phyloP scores from a whole-genome alignment of 2,113 vertebrate genomes.

The Hydrolagus affinis region DNA sequence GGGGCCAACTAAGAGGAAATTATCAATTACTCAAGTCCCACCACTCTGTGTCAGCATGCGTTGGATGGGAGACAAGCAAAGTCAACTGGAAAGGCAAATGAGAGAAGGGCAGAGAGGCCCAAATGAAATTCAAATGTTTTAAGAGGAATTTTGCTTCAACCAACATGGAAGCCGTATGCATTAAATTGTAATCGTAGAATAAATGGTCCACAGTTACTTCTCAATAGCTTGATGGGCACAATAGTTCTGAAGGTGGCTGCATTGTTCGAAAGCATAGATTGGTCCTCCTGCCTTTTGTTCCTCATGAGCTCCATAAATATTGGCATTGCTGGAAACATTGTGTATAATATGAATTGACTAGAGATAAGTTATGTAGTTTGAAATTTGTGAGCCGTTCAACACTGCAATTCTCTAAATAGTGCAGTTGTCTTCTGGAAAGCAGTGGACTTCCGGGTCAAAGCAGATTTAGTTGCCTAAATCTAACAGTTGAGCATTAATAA shows the following conservation, averaged over 20 bases:
- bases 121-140: background rate
- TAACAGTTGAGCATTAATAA: background rate
- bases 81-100: no score
- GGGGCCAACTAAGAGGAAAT: background rate
- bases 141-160: background rate
- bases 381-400: background rate
- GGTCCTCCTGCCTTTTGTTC: background rate
- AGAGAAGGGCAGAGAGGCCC: background rate
- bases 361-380: slow-evolving; percentile 1
- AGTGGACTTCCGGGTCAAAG: slow-evolving; percentile 1
- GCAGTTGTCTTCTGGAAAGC: background rate
- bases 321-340: background rate
- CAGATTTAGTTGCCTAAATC: slow-evolving; percentile 8
- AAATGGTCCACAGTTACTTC: background rate
- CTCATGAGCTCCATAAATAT: background rate
- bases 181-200: background rate
- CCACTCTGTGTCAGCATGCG: background rate
- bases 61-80: background rate
- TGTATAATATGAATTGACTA: slow-evolving; percentile 14
- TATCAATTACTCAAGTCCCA: background rate
- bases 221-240: background rate
- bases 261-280: background rate
- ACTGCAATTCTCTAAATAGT: slow-evolving; percentile 5
- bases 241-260: background rate
- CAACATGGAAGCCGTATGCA: background rate